Percentiles rank a stretch among this genome's conserved stretches.
phyloP scores from a whole-genome alignment of 2,797 vertebrate species.

The Spatula clypeata region DNA sequence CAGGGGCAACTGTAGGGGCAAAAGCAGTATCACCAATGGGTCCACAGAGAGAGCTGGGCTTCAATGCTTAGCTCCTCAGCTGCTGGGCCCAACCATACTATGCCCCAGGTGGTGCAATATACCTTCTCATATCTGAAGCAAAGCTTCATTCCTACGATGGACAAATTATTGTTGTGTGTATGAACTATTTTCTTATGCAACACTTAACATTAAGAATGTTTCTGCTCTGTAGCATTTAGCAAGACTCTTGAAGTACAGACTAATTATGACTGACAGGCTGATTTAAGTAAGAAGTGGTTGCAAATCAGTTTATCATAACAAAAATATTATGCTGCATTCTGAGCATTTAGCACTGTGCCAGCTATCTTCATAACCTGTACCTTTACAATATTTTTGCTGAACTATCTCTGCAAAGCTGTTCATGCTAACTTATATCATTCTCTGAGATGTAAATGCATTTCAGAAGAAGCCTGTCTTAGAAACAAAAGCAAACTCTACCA shows the following conservation, averaged over 20 bases:
- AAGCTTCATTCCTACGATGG: neutral
- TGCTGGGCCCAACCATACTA: neutral
- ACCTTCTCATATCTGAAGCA: neutral
- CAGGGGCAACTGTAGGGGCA: neutral
- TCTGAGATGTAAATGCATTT: neutral
- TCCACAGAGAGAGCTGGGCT: neutral
- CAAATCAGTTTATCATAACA: neutral
- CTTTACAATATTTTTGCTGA: neutral
- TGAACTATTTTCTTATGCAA: neutral
- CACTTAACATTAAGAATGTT: neutral
- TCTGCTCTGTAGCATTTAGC: neutral
- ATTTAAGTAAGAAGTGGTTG: neutral
- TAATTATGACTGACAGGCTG: neutral
- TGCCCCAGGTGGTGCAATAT: accelerated
- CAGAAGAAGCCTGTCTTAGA: neutral
- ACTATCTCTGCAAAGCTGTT: neutral
- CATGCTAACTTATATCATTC: neutral
- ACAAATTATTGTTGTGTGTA: no score
- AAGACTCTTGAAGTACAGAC: neutral
- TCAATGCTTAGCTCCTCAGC: neutral
- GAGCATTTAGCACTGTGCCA: neutral
- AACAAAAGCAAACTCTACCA: neutral
- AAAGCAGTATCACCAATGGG: neutral
- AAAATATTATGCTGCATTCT: neutral
- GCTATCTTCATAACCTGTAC: neutral